Evolutionary conservation across 2,888 invertebrate genomes (phyloP), one percentile per base, ranked within the genome.

Genomic region (Rotaria macrura): DNA sequence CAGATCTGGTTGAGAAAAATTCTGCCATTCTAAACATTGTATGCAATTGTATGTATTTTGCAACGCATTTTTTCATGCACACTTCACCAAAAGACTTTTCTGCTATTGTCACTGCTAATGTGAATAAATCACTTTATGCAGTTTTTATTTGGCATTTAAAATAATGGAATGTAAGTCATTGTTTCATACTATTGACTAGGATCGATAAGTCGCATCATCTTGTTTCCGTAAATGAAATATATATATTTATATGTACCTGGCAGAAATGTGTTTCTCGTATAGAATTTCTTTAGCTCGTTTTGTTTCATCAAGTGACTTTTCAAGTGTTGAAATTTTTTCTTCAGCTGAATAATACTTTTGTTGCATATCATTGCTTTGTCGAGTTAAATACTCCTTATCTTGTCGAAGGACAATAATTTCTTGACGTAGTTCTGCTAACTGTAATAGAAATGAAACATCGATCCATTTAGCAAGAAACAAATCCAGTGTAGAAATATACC

Each of bases 211-310:
- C 10, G 5, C 43, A 43, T 43, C 5, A 43, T 43, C 10, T 43
- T 10, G 5, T 7, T 43, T 7, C 43, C 43, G n/a, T n/a, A n/a
- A n/a, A n/a, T 47, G 47, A 12, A 47, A 14, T 14, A 47, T 4
- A 47, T 47, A 47, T 47, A 47, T 43, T 12, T 12, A 74, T 74
- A 7, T 43, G 29, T 87, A 90, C 90, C 90, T 89, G 49, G 90
- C 89, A 17, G 89, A 87, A n/a, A 91, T 89, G 88, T 91, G 90
- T 89, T 90, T 91, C 86, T 91, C 91, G 87, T 90, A 91, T 88
- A 91, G 89, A 86, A 90, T 90, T 86, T 91, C 91, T 40, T 91
- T 86, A 25, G 90, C 88, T 49, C 88, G 87, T 87, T 90, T 90
- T 1, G 90, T 89, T 85, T 90, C 89, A 57, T 91, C 91, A 29